Percentiles rank a stretch among this genome's conserved stretches.
These are phyloP conservation scores for Hofmannophila pseudospretella DNA, from an alignment of 2,888 invertebrate genomes.

Conservation along the genomic window DNA sequence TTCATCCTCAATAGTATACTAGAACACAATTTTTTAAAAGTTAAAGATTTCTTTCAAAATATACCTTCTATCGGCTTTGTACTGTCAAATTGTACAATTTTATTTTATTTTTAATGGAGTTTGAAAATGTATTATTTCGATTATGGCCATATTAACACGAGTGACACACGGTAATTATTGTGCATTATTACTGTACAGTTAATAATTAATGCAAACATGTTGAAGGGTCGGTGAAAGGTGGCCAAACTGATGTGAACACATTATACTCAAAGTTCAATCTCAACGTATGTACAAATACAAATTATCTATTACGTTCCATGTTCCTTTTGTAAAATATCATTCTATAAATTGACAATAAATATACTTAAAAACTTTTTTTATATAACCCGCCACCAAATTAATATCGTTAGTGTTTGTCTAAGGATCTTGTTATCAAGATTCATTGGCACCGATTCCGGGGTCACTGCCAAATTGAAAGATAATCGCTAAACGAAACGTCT, in stretches of 20 bases:
- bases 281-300: slow-evolving; percentile 45
- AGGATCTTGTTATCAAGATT: not conserved
- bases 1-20: too few relatives aligned
- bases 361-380: too few relatives aligned
- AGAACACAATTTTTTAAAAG: too few relatives aligned
- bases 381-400: not conserved
- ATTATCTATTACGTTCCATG: not conserved
- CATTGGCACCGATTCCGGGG: too few relatives aligned
- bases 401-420: not conserved
- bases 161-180: slow-evolving; percentile 20
- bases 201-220: slow-evolving; percentile 32
- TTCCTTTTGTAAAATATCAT: too few relatives aligned
- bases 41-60: too few relatives aligned
- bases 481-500: too few relatives aligned
- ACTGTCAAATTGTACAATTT: slow-evolving; percentile 3
- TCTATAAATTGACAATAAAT: too few relatives aligned
- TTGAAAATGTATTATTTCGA: slow-evolving; percentile 11
- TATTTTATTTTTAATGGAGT: slow-evolving; percentile 10
- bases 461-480: too few relatives aligned
- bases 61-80: slow-evolving; percentile 1
- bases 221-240: slow-evolving; percentile 21
- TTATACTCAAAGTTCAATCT: slow-evolving; percentile 30
- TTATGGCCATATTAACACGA: slow-evolving; percentile 27
- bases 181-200: slow-evolving; percentile 20
- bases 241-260: slow-evolving; percentile 11